Evolutionary conservation across 1,140 invertebrate genomes (phyloP).

Genomic region (Calosoma granatense): DNA sequence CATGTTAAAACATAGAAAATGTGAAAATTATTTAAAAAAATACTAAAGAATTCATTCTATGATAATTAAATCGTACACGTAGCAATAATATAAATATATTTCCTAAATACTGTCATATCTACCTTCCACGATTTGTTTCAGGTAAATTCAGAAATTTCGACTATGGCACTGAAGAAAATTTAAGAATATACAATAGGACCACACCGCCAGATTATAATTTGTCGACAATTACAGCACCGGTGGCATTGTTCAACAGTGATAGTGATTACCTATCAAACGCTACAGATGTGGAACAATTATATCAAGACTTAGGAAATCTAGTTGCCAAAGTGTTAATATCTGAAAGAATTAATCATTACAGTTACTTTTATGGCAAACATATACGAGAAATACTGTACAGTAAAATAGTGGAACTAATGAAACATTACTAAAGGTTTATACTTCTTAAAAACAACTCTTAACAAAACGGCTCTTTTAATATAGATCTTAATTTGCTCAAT

Average conservation of each 20-base stretch:
- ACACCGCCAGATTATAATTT: slow-evolving; percentile 49
- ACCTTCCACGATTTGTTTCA: slow-evolving; percentile 16
- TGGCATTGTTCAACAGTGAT: slow-evolving; percentile 54
- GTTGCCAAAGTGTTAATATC: background rate
- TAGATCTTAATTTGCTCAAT: no score
- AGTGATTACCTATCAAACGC: slow-evolving; percentile 46
- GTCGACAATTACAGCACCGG: slow-evolving; percentile 48
- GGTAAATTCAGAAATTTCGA: slow-evolving; percentile 42
- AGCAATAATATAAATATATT: no score
- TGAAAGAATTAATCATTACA: background rate
- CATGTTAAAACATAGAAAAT: no score
- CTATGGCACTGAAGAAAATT: slow-evolving; percentile 39
- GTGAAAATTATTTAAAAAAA: no score
- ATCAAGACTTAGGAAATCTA: background rate
- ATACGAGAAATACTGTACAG: no score
- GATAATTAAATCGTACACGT: no score
- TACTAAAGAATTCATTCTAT: no score
- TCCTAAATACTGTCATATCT: no score
- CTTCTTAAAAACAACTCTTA: no score
- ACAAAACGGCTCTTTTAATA: no score
- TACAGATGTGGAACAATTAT: background rate
- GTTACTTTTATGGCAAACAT: background rate
- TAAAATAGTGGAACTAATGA: no score
- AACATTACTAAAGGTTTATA: no score
- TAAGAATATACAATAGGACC: slow-evolving; percentile 39